Evolutionary conservation across 2,113 vertebrate genomes (phyloP).

Genomic region (Tragelaphus scriptus): DNA sequence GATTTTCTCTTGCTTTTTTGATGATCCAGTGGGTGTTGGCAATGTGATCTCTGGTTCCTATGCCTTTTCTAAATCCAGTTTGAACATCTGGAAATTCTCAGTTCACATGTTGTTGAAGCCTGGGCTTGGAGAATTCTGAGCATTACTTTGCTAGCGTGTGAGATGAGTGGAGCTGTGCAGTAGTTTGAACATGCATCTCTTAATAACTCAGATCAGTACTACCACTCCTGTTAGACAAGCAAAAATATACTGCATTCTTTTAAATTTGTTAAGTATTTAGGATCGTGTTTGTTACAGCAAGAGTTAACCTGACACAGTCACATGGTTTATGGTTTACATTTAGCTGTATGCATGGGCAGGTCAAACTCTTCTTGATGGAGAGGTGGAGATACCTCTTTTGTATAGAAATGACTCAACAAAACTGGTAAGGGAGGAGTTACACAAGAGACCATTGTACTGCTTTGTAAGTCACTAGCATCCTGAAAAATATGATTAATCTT

Average conservation of each 20-base stretch:
- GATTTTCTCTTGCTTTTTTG: background rate
- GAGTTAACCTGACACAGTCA: background rate
- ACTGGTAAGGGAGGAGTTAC: background rate
- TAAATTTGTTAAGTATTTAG: background rate
- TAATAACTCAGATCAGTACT: background rate
- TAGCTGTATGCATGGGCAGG: background rate
- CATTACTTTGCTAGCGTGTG: background rate
- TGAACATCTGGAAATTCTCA: background rate
- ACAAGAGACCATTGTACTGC: background rate
- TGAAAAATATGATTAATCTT: background rate
- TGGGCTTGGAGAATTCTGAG: background rate
- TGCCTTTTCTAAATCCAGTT: background rate
- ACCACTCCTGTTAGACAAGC: background rate
- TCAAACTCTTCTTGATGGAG: background rate
- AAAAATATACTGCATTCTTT: background rate
- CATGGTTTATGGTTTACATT: background rate
- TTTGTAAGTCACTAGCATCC: background rate
- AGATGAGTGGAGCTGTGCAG: background rate
- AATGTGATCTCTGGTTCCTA: background rate
- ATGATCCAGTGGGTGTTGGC: background rate
- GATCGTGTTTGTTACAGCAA: background rate
- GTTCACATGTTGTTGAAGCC: background rate
- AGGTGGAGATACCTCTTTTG: background rate
- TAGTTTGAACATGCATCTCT: background rate
- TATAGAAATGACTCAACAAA: background rate